phyloP scores from a whole-genome alignment of 2,113 vertebrate species.

The Pelvicachromis taeniatus region DNA sequence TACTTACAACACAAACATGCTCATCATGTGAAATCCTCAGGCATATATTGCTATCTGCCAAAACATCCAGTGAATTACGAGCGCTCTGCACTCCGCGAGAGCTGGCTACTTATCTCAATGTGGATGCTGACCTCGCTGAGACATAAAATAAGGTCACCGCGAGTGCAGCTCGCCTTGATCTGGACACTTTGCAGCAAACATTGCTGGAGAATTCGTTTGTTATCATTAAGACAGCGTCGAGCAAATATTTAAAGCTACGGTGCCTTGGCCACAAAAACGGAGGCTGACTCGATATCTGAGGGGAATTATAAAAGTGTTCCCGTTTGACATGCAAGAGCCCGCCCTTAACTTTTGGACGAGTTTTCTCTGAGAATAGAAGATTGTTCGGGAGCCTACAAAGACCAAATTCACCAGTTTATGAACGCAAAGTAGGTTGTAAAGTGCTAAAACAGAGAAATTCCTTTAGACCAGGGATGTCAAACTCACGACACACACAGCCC shows the following conservation, averaged over 20 bases:
- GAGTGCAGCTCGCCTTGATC: slow-evolving; percentile 16
- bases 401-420: neutral
- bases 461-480: neutral
- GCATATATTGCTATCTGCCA: slow-evolving; percentile 27
- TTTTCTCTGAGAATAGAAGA: neutral
- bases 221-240: slow-evolving; percentile 29
- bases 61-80: slow-evolving; percentile 40
- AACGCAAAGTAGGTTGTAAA: neutral
- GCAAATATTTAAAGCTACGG: slow-evolving; percentile 48
- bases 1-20: slow-evolving; percentile 37
- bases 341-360: neutral
- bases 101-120: slow-evolving; percentile 24
- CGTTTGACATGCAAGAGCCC: slow-evolving; percentile 5
- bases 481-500: neutral
- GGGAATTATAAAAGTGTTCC: slow-evolving; percentile 34
- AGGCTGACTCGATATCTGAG: neutral
- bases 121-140: slow-evolving; percentile 15
- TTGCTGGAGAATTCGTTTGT: slow-evolving; percentile 38
- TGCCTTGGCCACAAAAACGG: slow-evolving; percentile 4
- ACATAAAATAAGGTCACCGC: slow-evolving; percentile 11
- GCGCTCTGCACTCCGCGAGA: neutral
- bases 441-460: neutral
- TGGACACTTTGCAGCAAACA: neutral
- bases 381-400: neutral
- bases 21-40: slow-evolving; percentile 16